phyloP scores from a whole-genome alignment of 2,113 vertebrate species.

The Mustela lutreola region DNA sequence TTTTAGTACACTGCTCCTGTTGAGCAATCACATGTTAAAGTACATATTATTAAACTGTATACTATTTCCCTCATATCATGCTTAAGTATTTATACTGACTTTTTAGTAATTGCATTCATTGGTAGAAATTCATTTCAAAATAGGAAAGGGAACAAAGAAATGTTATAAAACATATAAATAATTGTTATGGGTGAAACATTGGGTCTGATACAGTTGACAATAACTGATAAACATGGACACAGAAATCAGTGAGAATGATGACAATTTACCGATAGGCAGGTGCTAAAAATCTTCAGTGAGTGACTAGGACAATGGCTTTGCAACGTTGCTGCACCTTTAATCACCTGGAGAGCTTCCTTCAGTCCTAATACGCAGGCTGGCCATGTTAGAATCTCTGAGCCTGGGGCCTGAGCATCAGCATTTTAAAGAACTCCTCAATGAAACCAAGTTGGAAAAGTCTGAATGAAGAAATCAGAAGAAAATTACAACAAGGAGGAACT shows the following conservation, averaged over 20 bases:
- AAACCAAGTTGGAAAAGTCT: neutral
- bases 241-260: neutral
- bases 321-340: neutral
- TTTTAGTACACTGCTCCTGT: neutral
- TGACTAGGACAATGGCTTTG: neutral
- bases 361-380: neutral
- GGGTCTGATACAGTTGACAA: neutral
- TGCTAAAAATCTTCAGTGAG: neutral
- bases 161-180: slow-evolving; percentile 20
- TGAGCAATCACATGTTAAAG: slow-evolving; percentile 54
- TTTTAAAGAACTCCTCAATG: neutral
- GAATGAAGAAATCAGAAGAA: neutral
- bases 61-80: slow-evolving; percentile 38
- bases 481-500: neutral
- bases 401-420: neutral
- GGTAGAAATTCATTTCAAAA: slow-evolving; percentile 52
- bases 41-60: slow-evolving; percentile 15
- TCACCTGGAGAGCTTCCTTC: neutral
- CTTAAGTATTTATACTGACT: slow-evolving; percentile 52
- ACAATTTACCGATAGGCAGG: neutral
- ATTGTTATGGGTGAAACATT: neutral
- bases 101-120: neutral
- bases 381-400: neutral
- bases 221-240: neutral
- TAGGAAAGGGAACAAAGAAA: neutral